Base-by-base conservation (phyloP, 2,797 vertebrate species). In the Micropoecilia bifurca region DNA sequence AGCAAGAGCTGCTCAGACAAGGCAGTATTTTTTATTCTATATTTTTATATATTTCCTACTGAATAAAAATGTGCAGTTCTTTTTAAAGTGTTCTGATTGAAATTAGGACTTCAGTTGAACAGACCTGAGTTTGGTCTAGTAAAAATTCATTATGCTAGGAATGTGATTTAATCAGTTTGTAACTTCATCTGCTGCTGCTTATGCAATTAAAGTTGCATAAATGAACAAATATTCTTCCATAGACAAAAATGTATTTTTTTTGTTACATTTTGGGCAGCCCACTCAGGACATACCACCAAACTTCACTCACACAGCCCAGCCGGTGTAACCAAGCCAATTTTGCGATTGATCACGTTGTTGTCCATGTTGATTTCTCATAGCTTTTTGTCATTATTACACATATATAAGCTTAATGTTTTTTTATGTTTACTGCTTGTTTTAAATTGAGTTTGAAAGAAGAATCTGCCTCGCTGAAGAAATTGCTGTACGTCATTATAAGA, bases 231-330 rank as follows among this genome's bases (percentile, higher is more conserved):
- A 45, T 71, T 71, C 25, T 71, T 43, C 68, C 41, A 28, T 45
- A 71, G 14, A 45, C 41, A 45, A 45, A 71, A 71, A 45, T 25
- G 12, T n/a, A 22, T 12, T 25, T 22, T 48, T 53, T 53, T 25
- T 73, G 28, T 33, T 18, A 73, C n/a, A 6, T 25, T 25, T 33
- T 22, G 39, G 41, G 59, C 55, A 59, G n/a, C 55, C 48, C 36
- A 50, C 94, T 96, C 95, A 95, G 95, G 94, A 93, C 89, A 76
- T 79, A 75, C 80, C 86, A 89, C 74, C 68, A 85, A 86, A 79
- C 80, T 8, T 91, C 71, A 88, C 81, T 80, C 86, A 80, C 73
- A 81, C 66, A 72, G 63, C 75, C 77, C 71, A 80, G 82, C 74
- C 79, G 84, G 77, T 90, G 82, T 84, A 87, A 81, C 80, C 69